Base-by-base conservation (phyloP, 1,140 invertebrate genomes). In the Leptinotarsa texana region DNA sequence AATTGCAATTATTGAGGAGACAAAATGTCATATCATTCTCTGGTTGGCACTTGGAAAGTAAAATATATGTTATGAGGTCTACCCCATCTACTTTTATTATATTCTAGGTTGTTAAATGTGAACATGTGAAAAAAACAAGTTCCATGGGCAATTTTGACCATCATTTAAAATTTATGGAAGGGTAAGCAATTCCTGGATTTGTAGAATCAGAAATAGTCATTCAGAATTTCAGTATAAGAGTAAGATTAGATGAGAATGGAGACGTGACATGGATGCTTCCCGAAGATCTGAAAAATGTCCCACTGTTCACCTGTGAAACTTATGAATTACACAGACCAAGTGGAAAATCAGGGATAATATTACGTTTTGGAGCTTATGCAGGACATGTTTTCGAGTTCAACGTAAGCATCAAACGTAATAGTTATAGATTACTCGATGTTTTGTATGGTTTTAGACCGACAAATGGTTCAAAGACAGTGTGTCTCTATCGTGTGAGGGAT, bases 311-410 rank as follows among this genome's bases (percentile, higher is more conserved):
- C 77, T 91, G 91, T 86, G 90, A 92, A 82, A 92, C 90, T 63
- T 92, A 90, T 83, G 90, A 92, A 83, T 84, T 90, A 13, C 84
- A 85, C 66, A 78, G 75, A 18, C 85, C 80, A 84, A 74, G 83
- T 86, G 4, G 83, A 86, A 48, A 18, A 48, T 42, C 70, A 22
- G 49, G 63, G 11, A n/a, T 69, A 1, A 18, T 69, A 66, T 83
- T 89, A 51, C 83, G 88, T 47, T 91, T 91, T 83, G 90, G 90
- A 13, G 89, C 89, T 18, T 90, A 90, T 83, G 88, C 88, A 73
- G 91, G 91, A 3, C 89, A 91, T 85, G 87, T 90, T 74, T 90
- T 92, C 77, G 90, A 92, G 83, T 92, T 92, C 80, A 88, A 86
- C 81, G 90, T 91, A 83, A 80, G 79, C 73, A 33, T 33, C 13